These are phyloP conservation scores for Trissolcus brochymenae DNA, from an alignment of 2,888 invertebrate genomes.

Conservation along the genomic window DNA sequence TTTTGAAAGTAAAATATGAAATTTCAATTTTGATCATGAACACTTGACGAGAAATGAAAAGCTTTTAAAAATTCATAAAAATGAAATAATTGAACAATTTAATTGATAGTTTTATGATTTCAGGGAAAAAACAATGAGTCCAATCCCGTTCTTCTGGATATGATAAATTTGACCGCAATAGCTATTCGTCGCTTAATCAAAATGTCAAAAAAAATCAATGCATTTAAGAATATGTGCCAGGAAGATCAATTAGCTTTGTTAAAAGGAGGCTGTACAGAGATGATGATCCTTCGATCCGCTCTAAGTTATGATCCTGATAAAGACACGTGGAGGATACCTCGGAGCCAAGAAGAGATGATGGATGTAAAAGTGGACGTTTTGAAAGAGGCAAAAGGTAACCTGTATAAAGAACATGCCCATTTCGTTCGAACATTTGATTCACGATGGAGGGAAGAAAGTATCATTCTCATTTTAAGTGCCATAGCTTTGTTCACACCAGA, in stretches of 20 bases:
- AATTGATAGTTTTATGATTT: conserved; percentile 30
- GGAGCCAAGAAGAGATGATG: conserved; percentile 85
- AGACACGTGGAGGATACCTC: conserved; percentile 94
- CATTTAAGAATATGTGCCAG: conserved; percentile 95
- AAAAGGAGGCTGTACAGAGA: conserved; percentile 96
- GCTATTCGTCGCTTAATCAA: conserved; percentile 92
- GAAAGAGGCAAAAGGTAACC: conserved; percentile 92
- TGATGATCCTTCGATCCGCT: conserved; percentile 95
- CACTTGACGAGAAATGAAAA: too few relatives aligned
- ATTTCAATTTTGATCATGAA: too few relatives aligned
- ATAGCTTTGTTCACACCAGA: conserved; percentile 93
- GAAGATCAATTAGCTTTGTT: conserved; percentile 93
- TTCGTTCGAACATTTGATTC: conserved; percentile 92
- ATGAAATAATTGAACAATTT: too few relatives aligned
- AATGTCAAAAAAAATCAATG: conserved; percentile 90
- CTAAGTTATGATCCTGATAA: conserved; percentile 93
- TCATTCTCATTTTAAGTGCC: conserved; percentile 93
- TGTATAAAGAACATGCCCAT: conserved; percentile 90
- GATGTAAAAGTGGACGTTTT: conserved; percentile 92
- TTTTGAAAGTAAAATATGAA: too few relatives aligned
- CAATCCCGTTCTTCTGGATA: conserved; percentile 86
- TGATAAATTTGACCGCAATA: conserved; percentile 93
- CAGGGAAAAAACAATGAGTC: conserved; percentile 72
- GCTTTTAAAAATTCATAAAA: too few relatives aligned
- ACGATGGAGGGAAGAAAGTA: conserved; percentile 92